These are phyloP conservation scores for Cinclus mexicanus DNA, from an alignment of 2,113 vertebrate species.

Conservation along the genomic window DNA sequence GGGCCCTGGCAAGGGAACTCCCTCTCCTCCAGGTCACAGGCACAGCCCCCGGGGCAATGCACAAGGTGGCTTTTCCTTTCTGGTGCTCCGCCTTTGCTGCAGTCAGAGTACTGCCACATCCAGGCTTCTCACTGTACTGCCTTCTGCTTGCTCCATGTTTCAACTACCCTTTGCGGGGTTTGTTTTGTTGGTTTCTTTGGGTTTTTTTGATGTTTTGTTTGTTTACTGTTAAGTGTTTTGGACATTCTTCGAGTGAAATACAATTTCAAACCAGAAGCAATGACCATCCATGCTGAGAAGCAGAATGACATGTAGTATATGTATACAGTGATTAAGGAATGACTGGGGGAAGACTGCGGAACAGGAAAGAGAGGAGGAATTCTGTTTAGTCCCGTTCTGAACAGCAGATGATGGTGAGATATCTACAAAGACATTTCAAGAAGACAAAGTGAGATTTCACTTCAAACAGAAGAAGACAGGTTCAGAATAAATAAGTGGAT, in stretches of 20 bases:
- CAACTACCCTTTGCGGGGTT: background rate
- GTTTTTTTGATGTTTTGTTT: background rate
- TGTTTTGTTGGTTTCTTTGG: no score
- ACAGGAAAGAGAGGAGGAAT: background rate
- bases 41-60: background rate
- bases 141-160: background rate
- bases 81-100: background rate
- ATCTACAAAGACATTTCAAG: background rate
- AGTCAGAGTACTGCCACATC: background rate
- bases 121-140: background rate
- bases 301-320: background rate
- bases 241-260: background rate
- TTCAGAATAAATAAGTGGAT: slow-evolving; percentile 1
- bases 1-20: background rate
- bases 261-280: background rate
- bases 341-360: background rate
- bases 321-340: background rate
- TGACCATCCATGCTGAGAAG: background rate
- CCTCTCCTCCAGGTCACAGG: background rate
- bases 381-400: background rate
- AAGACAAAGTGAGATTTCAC: slow-evolving; percentile 9
- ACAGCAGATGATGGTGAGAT: background rate
- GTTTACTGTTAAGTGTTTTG: background rate
- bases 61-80: background rate
- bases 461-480: background rate